These are phyloP conservation scores for Enteromius trimaculatus DNA, from an alignment of 2,797 vertebrate species.

Conservation along the genomic window DNA sequence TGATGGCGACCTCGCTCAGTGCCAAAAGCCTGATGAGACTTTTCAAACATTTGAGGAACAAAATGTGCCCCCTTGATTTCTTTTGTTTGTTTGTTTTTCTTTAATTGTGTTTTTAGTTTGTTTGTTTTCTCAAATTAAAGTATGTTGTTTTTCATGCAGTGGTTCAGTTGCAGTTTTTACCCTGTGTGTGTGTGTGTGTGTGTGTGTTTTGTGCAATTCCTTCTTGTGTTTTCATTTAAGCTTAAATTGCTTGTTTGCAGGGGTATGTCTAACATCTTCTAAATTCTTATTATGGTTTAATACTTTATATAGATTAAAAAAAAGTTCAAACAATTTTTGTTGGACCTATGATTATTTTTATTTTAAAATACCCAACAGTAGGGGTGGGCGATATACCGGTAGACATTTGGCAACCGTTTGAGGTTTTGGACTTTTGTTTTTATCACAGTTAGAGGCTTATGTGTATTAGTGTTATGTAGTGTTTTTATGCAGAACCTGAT, in stretches of 20 bases:
- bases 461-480: too few relatives aligned
- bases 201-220: conserved; percentile 17
- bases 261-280: not conserved
- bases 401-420: not conserved
- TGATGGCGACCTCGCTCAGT: not conserved
- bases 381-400: not conserved
- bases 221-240: conserved; percentile 26
- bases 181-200: conserved; percentile 39
- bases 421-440: not conserved
- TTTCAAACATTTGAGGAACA: conserved; percentile 57
- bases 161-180: conserved; percentile 62
- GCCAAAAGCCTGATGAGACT: conserved; percentile 45
- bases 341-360: not conserved
- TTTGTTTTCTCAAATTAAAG: conserved; percentile 53
- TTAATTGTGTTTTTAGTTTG: conserved; percentile 45
- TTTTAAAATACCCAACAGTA: not conserved
- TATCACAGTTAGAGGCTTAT: not conserved
- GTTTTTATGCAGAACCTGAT: too few relatives aligned
- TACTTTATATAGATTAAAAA: not conserved
- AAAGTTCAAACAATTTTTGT: not conserved
- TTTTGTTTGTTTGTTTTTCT: conserved; percentile 15
- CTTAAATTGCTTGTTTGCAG: not conserved
- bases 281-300: not conserved
- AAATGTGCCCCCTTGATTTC: conserved; percentile 37
- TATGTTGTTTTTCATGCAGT: conserved; percentile 57